These are phyloP conservation scores for Macrophya alboannulata DNA, from an alignment of 2,888 invertebrate species.

Conservation along the genomic window DNA sequence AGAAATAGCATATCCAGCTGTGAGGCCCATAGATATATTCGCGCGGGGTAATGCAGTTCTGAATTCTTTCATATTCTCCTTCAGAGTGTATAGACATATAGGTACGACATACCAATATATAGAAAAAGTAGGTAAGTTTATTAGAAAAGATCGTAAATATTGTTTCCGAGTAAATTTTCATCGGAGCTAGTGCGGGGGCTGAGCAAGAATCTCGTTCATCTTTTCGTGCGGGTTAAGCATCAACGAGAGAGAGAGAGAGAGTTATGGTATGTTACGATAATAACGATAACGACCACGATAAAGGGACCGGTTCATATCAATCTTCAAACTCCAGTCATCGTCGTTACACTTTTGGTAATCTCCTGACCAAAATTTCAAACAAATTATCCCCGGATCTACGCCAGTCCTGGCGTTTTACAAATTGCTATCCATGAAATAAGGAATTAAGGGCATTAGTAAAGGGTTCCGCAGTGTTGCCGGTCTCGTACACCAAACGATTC, in stretches of 20 bases:
- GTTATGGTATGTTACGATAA: constrained; percentile 25
- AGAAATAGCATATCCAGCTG: not conserved
- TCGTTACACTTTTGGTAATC: constrained; percentile 69
- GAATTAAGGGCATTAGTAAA: constrained; percentile 73
- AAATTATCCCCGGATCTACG: constrained; percentile 69
- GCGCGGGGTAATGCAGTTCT: not conserved
- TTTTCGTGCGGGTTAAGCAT: constrained; percentile 21
- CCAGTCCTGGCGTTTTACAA: constrained; percentile 69
- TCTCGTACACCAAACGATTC: not conserved
- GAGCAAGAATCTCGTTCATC: not conserved
- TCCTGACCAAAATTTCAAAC: constrained; percentile 71
- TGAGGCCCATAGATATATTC: not conserved
- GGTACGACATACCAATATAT: no score
- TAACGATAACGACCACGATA: constrained; percentile 37
- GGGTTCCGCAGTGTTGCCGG: constrained; percentile 61
- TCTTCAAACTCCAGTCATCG: constrained; percentile 37
- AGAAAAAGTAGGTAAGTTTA: not conserved
- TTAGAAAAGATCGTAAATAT: constrained; percentile 6
- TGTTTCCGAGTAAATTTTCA: constrained; percentile 1
- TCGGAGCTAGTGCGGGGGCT: not conserved
- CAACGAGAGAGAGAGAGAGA: not conserved
- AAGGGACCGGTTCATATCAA: constrained; percentile 44
- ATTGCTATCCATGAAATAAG: constrained; percentile 70
- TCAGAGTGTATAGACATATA: not conserved
- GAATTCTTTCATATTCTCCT: not conserved